phyloP scores from a whole-genome alignment of 2,113 vertebrate genomes.

The Hippopotamus amphibius region DNA sequence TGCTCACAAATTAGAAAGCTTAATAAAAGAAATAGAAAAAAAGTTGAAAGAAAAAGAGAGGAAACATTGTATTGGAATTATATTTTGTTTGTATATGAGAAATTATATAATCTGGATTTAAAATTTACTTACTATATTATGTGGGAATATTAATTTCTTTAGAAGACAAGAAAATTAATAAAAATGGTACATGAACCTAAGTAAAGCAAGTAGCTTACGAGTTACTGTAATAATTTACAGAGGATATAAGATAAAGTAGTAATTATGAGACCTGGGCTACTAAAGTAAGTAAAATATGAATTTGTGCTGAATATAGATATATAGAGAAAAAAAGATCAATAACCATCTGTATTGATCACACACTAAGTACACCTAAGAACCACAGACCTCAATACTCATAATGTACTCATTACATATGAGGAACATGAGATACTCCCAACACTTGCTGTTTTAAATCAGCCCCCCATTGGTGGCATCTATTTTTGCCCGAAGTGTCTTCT shows the following conservation, averaged over 20 bases:
- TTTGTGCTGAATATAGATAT: background rate
- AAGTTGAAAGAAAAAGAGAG: background rate
- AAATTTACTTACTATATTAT: background rate
- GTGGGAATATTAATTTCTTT: background rate
- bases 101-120: background rate
- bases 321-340: background rate
- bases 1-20: background rate
- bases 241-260: background rate
- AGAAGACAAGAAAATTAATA: background rate
- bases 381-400: background rate
- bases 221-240: background rate
- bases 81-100: background rate
- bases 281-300: background rate
- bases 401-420: background rate
- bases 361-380: background rate
- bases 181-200: background rate
- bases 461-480: background rate
- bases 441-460: background rate
- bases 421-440: background rate
- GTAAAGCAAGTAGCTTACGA: background rate
- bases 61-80: background rate
- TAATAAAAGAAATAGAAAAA: background rate
- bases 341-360: background rate
- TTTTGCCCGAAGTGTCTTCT: background rate
- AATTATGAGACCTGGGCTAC: background rate